phyloP scores from a whole-genome alignment of 2,888 invertebrate genomes.

The Apotomis capreana region DNA sequence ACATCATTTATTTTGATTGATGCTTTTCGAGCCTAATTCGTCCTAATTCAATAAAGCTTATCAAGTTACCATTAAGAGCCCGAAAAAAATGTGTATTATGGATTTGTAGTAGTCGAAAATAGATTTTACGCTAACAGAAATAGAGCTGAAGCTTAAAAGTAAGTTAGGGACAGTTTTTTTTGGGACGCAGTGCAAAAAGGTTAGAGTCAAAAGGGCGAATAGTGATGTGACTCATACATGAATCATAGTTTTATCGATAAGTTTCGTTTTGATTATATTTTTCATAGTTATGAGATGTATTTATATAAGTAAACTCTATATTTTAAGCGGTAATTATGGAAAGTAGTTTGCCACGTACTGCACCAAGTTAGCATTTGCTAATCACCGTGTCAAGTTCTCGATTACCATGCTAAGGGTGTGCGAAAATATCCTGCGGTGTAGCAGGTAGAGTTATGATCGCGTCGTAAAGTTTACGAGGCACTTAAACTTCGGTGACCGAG shows the following conservation, averaged over 20 bases:
- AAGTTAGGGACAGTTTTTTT: conserved; percentile 45
- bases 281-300: no score
- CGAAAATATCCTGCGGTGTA: conserved; percentile 15
- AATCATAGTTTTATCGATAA: conserved; percentile 44
- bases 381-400: no score
- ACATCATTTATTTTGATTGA: conserved; percentile 33
- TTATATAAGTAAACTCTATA: no score
- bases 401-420: no score
- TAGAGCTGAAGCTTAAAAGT: conserved; percentile 33
- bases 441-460: no score
- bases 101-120: conserved; percentile 29
- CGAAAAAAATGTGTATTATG: background rate
- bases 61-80: conserved; percentile 51
- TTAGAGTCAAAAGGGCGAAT: conserved; percentile 41
- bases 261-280: background rate
- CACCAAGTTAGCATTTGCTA: no score
- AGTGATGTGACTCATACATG: conserved; percentile 42
- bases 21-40: conserved; percentile 23
- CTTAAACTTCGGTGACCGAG: no score
- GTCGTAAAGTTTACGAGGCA: no score
- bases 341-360: no score
- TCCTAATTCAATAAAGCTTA: conserved; percentile 45
- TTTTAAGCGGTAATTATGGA: no score
- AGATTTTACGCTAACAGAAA: conserved; percentile 43
- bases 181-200: conserved; percentile 46